These are phyloP conservation scores for Lucifuga dentata DNA, from an alignment of 2,113 vertebrate genomes.

Conservation along the genomic window DNA sequence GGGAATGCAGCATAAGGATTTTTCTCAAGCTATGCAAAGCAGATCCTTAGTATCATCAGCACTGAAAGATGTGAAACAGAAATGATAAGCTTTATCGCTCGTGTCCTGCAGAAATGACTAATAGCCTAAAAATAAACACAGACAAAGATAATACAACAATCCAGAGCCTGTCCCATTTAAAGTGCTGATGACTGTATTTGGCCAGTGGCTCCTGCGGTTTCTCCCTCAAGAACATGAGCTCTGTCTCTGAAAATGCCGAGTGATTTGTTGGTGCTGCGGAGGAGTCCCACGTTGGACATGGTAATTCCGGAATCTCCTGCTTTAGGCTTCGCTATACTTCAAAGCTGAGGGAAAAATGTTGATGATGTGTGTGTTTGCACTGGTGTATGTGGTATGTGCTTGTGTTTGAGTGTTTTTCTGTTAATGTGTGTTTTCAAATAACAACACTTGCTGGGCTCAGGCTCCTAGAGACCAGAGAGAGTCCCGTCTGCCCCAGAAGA, in stretches of 20 bases:
- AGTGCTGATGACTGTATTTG: constrained; percentile 72
- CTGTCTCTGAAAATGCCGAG: constrained; percentile 45
- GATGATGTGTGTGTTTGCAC: constrained; percentile 46
- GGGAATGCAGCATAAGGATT: neutral
- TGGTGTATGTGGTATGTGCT: constrained; percentile 20
- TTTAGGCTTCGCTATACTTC: constrained; percentile 54
- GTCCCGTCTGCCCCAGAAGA: constrained; percentile 72
- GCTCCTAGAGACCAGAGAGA: constrained; percentile 55
- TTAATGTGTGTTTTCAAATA: constrained; percentile 57
- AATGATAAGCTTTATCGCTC: too few species aligned
- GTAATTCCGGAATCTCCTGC: constrained; percentile 63
- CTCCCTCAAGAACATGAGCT: constrained; percentile 68
- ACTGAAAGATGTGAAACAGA: too few species aligned
- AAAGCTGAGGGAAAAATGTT: constrained; percentile 60
- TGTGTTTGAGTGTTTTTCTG: constrained; percentile 28
- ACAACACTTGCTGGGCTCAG: constrained; percentile 44
- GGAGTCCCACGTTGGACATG: constrained; percentile 58
- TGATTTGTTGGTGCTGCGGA: constrained; percentile 51
- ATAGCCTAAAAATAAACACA: constrained; percentile 26
- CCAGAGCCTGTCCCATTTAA: constrained; percentile 42
- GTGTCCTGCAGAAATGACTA: constrained; percentile 22
- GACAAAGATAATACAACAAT: constrained; percentile 32
- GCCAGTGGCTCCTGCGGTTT: constrained; percentile 69
- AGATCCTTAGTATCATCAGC: constrained; percentile 3
- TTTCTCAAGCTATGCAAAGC: constrained; percentile 19